Base-by-base conservation (phyloP, 2,888 invertebrate genomes). In the Chromoteleia sp. region DNA sequence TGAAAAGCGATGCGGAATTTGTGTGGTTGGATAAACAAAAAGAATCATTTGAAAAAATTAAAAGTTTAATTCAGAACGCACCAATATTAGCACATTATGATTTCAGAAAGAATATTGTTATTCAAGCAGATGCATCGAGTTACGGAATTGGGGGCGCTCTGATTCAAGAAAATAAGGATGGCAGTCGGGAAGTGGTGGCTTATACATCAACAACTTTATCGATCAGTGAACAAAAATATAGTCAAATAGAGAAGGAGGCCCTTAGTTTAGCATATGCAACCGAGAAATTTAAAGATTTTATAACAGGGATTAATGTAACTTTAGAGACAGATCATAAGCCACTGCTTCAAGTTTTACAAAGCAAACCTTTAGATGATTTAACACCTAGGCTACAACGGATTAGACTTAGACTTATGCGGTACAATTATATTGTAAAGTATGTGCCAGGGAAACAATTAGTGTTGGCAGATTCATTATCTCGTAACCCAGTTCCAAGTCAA, bases 301-400 rank as follows among this genome's bases (percentile, higher is more conserved):
- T 91, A 14, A 74, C 82, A 5, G 90, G 89, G 8, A 83, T 82
- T 25, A 25, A 84, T 21, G 83, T 92, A 30, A 59, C 41, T 4
- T 63, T 91, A 2, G 84, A 86, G 76, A 92, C 91, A 0, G 91
- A 92, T 75, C 91, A 91, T 83, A 90, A 90, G 70, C 91, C 91
- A 1, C 77, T 91, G 3, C 65, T 90, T 0, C 78, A 88, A 14
- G 68, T 92, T 0, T 61, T 92, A 7, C 84, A 87, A 52, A 86
- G 85, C 2, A 91, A 91, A 77, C 75, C 86, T 14, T 74, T 91
- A 14, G 86, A 86, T 54, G 88, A 89, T 8, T 65, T 92, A 0
- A 87, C 90, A 0, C 87, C 90, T 1, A 73, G 91, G 41, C 70
- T 92, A 12, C 90, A 92, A 67, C 52, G 89, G 25, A 86, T 92